Base-by-base conservation (phyloP, 2,888 invertebrate genomes). In the Athalia rosae region DNA sequence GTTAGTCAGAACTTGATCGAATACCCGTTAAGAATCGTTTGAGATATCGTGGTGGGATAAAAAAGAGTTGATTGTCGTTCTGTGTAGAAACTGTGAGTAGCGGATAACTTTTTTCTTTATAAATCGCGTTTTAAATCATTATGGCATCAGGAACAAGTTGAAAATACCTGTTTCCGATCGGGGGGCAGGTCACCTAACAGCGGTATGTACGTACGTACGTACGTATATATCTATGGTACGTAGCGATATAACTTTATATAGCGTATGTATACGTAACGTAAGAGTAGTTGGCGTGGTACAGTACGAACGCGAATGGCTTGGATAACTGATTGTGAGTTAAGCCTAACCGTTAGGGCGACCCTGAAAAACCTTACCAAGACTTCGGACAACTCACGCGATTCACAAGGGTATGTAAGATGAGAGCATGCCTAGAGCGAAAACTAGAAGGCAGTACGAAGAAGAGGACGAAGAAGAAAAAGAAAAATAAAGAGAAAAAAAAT, bases 271-370 rank as follows among this genome's bases (percentile, higher is more conserved):
- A 28, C 28, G 28, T 28, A 28, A 28, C 28, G 28, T 28, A 28
- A 28, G 28, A 28, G 28, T 28, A 28, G 28, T 28, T 28, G 28
- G 28, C 28, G 53, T 53, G 6, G 61, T 15, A 8, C 15, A 15
- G 28, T 61, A 15, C 9, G 61, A 61, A 47, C 41, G 47, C 61
- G 15, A 9, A 50, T 9, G 11, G 59, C 61, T 62, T n/a, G 48
- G 74, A n/a, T 74, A 74, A 74, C 74, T 62, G 74, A 71, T 71
- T 71, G 71, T 71, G 50, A 74, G 74, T 62, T 50, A 74, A 62
- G 43, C 28, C 74, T 74, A 74, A 74, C 74, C 74, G 74, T 74
- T 74, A 74, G 74, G 61, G 74, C 74, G 74, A 62, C 74, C 74
- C 74, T 74, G 62, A 71, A 58, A 58, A 71, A 71, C 71, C 58